These are phyloP conservation scores for Spilosoma lubricipeda DNA, from an alignment of 2,888 invertebrate genomes.

Conservation along the genomic window DNA sequence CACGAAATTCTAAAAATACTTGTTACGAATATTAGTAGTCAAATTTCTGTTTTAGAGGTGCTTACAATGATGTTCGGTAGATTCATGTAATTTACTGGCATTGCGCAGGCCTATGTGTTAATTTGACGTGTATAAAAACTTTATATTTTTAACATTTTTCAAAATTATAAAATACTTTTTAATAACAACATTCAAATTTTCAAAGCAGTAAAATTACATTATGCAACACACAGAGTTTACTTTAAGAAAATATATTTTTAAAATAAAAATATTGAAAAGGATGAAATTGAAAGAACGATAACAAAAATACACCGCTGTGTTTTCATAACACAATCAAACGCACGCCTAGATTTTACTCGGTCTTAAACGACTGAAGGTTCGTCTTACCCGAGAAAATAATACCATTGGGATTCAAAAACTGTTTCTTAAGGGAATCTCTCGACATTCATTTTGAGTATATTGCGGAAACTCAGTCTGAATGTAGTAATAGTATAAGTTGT, in stretches of 20 bases:
- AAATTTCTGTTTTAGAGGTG: too few relatives aligned
- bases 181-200: too few relatives aligned
- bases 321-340: conserved; percentile 29
- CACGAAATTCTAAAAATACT: too few relatives aligned
- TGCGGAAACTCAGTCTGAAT: conserved; percentile 64
- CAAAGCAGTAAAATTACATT: too few relatives aligned
- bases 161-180: too few relatives aligned
- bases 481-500: conserved; percentile 59
- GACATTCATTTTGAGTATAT: conserved; percentile 71
- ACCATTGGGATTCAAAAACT: conserved; percentile 68
- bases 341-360: conserved; percentile 62
- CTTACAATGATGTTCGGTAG: too few relatives aligned
- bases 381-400: conserved; percentile 64
- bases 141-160: too few relatives aligned
- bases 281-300: not conserved
- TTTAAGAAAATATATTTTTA: not conserved
- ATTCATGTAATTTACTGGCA: too few relatives aligned
- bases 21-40: too few relatives aligned
- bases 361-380: conserved; percentile 63
- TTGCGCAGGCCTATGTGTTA: too few relatives aligned
- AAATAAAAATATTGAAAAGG: not conserved
- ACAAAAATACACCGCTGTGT: conserved; percentile 7
- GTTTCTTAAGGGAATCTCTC: conserved; percentile 68
- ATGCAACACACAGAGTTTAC: too few relatives aligned
- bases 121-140: too few relatives aligned